Percentiles rank a stretch among this genome's conserved stretches.
phyloP scores from a whole-genome alignment of 2,888 invertebrate species.

The Tetheella fluctuosa region DNA sequence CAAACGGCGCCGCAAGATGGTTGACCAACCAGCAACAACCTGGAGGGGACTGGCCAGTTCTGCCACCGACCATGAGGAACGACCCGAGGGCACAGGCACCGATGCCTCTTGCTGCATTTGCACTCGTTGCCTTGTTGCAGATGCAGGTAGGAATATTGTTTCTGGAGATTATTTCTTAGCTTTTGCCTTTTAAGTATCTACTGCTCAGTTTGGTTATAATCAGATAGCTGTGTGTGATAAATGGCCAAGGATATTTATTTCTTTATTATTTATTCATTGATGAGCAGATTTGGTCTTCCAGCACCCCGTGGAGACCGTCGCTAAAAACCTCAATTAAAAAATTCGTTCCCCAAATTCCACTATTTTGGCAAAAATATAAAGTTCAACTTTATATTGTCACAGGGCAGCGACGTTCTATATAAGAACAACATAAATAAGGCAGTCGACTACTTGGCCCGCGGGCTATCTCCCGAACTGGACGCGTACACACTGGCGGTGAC shows the following conservation, averaged over 20 bases:
- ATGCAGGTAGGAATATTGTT: constrained; percentile 56
- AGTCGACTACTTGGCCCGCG: constrained; percentile 88
- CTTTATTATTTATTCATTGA: too few species aligned
- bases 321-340: too few species aligned
- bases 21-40: constrained; percentile 87
- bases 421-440: constrained; percentile 89
- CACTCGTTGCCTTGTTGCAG: constrained; percentile 90
- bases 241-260: too few species aligned
- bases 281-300: too few species aligned
- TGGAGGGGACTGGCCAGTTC: constrained; percentile 90
- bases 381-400: constrained; percentile 13
- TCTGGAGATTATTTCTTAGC: too few species aligned
- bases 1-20: constrained; percentile 88
- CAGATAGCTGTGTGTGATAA: too few species aligned
- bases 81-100: constrained; percentile 63
- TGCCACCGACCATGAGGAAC: constrained; percentile 84
- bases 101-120: constrained; percentile 91
- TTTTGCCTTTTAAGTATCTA: too few species aligned
- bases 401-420: constrained; percentile 78
- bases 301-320: too few species aligned
- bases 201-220: too few species aligned
- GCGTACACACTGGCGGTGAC: constrained; percentile 91
- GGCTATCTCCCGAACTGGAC: constrained; percentile 85
- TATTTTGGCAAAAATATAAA: background rate
- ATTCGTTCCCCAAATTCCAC: too few species aligned